Conservation (phyloP, 1,140 invertebrate genomes). For the Tetranychus cinnabarinus region DNA sequence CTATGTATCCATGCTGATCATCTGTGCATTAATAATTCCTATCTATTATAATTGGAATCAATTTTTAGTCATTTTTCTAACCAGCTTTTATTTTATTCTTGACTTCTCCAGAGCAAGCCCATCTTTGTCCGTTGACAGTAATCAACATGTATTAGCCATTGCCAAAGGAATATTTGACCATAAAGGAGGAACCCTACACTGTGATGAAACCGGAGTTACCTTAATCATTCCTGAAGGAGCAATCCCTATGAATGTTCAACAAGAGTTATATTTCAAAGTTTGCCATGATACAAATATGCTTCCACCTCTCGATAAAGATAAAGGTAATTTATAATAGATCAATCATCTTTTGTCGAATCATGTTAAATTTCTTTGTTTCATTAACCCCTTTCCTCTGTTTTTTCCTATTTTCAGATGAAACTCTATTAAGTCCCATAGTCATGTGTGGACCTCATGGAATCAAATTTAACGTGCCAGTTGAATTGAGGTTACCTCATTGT, state of each 20-base stretch:
- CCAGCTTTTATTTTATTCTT: background rate
- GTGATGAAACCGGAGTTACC: constrained; percentile 64
- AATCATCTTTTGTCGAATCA: background rate
- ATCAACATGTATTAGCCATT: constrained; percentile 22
- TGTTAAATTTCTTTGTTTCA: background rate
- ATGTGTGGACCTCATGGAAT: constrained; percentile 84
- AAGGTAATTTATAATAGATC: constrained; percentile 33
- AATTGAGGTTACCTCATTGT: constrained; percentile 36
- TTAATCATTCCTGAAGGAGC: constrained; percentile 66
- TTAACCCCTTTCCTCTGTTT: background rate
- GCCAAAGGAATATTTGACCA: constrained; percentile 45
- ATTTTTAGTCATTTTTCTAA: too few relatives aligned
- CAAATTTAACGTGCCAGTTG: constrained; percentile 60
- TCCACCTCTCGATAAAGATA: constrained; percentile 58
- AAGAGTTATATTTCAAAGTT: constrained; percentile 88
- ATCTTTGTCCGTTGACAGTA: background rate
- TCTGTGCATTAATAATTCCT: too few relatives aligned
- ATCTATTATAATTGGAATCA: too few relatives aligned
- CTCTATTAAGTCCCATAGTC: constrained; percentile 66
- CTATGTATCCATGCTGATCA: background rate
- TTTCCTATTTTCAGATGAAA: constrained; percentile 44
- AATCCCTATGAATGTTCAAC: constrained; percentile 45
- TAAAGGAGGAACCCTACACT: constrained; percentile 53
- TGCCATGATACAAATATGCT: constrained; percentile 35
- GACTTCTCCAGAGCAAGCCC: background rate